Evolutionary conservation across 2,797 vertebrate genomes (phyloP), one percentile per base, ranked within the genome.

Genomic region (Megalops cyprinoides): DNA sequence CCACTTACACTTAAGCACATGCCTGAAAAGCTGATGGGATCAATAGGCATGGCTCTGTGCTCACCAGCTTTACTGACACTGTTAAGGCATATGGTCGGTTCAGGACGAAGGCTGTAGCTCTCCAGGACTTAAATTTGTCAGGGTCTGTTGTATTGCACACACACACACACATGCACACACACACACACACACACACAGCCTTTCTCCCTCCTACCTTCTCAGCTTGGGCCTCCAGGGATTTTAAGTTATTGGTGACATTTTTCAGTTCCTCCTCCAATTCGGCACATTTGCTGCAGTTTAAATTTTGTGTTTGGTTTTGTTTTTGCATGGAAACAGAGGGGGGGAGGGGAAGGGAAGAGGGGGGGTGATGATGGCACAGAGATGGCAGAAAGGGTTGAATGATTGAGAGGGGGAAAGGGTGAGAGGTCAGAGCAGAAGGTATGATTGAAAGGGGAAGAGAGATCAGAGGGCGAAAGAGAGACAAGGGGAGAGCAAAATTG

Each of bases 261-360:
- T 97, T 98, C 96, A 97, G 96, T 88, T 98, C 97, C 91, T 98
- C 97, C 94, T 98, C 97, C 95, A 98, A 92, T 90, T 94, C 89
- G 86, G 97, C 95, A 93, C 94, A 93, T 95, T 98, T 97, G 92
- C 97, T 98, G 96, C 94, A 89, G 94, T 85, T 82, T 82, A 82
- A 75, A 46, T 58, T 87, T 82, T 79, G 55, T 6, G 60, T 79
- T 48, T n/a, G 34, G 58, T 73, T 79, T 77, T 76, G 62, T 76
- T 79, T 86, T 89, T 87, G 28, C 77, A 87, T 80, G 76, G 77
- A 77, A 81, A 78, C 69, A 84, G 44, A 71, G 78, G 48, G 60
- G 6, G 31, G 42, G 25, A 28, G 25, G 79, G 44, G 49, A 25
- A 77, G 28, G 20, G 75, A 37, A 77, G 48, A 31, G 10, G 46